These are phyloP conservation scores for Neomicropteryx cornuta DNA, from an alignment of 1,140 invertebrate species.

Conservation along the genomic window DNA sequence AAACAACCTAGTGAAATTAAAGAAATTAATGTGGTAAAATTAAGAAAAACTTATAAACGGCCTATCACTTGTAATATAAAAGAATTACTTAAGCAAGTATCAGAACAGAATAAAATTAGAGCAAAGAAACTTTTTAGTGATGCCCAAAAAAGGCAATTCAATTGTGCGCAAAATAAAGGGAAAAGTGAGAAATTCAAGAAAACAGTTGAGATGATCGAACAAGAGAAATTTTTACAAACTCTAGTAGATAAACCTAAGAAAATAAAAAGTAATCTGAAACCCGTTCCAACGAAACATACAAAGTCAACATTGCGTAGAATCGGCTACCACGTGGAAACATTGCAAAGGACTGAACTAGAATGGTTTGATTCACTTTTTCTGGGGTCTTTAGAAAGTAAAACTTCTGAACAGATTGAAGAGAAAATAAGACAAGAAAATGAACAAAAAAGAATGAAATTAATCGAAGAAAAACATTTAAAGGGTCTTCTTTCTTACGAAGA, in stretches of 20 bases:
- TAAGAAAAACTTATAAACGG: neutral
- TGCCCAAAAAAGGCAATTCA: constrained; percentile 17
- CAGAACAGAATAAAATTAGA: constrained; percentile 33
- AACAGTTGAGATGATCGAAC: constrained; percentile 19
- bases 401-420: constrained; percentile 30
- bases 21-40: neutral
- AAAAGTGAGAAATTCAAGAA: constrained; percentile 24
- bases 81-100: constrained; percentile 23
- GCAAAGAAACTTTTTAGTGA: constrained; percentile 29
- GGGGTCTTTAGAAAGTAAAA: constrained; percentile 27
- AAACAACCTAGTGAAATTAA: neutral
- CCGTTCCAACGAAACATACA: constrained; percentile 32
- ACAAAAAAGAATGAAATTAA: constrained; percentile 33
- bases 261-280: constrained; percentile 14
- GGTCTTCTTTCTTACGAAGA: constrained; percentile 44
- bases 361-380: constrained; percentile 36
- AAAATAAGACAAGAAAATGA: constrained; percentile 31
- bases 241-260: constrained; percentile 1
- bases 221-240: constrained; percentile 17
- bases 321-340: constrained; percentile 30
- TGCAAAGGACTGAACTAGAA: constrained; percentile 38
- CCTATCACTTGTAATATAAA: constrained; percentile 26
- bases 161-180: constrained; percentile 12
- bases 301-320: constrained; percentile 34
- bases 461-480: constrained; percentile 42